A percentile compares a stretch with the other conserved stretches of the same genome.
Evolutionary conservation across 2,888 invertebrate genomes (phyloP).

Genomic region (Mallateleia sp.): DNA sequence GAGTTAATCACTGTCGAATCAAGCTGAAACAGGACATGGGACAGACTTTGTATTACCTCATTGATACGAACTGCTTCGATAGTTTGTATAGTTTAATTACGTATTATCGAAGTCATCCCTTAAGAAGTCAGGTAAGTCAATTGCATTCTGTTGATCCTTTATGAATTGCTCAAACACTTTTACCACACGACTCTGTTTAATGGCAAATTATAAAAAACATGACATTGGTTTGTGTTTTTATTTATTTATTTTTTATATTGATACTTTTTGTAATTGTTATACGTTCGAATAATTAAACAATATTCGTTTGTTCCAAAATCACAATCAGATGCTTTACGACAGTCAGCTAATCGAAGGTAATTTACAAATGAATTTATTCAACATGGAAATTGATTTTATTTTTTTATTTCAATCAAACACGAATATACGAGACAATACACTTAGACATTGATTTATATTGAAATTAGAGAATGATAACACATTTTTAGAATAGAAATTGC

Average conservation of each 20-base stretch:
- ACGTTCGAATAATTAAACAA: conserved; percentile 47
- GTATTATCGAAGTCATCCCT: conserved; percentile 96
- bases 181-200: no score
- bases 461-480: no score
- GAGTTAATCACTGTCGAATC: conserved; percentile 98
- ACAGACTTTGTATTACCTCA: conserved; percentile 96
- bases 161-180: no score
- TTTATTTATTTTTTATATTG: conserved; percentile 14
- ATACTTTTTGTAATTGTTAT: conserved; percentile 13
- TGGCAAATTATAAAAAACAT: no score
- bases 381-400: background rate
- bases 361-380: conserved; percentile 28
- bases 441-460: no score
- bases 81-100: conserved; percentile 97
- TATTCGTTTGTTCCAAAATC: conserved; percentile 79
- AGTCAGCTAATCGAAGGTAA: conserved; percentile 78
- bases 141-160: no score
- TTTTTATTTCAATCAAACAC: no score
- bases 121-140: conserved; percentile 94
- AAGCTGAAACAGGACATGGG: conserved; percentile 97
- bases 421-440: no score
- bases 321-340: conserved; percentile 77
- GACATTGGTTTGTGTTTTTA: no score
- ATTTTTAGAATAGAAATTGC: no score
- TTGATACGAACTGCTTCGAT: conserved; percentile 97